Conservation (phyloP, 2,888 invertebrate genomes). For the Pandemis corylana region DNA sequence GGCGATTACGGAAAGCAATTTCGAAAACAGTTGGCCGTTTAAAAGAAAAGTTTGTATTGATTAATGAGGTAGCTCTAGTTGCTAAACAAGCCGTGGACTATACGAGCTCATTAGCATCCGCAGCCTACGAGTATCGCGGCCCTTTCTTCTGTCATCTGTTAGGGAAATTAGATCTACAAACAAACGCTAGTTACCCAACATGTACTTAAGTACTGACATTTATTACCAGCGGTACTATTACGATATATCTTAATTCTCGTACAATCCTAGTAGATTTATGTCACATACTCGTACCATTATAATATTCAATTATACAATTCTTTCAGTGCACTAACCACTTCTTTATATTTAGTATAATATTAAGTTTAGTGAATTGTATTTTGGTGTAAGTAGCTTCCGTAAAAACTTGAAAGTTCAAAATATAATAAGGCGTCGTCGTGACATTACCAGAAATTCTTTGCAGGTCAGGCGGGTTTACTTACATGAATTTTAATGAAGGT, state of each 20-base stretch:
- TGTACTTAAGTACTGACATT: not conserved
- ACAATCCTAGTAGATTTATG: not conserved
- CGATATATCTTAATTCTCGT: not conserved
- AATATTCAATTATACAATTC: not conserved
- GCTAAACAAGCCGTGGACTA: slow-evolving; percentile 71
- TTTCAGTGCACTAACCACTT: not conserved
- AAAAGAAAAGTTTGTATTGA: slow-evolving; percentile 62
- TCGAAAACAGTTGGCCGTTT: slow-evolving; percentile 37
- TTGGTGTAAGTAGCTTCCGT: not conserved
- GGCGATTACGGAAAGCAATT: slow-evolving; percentile 44
- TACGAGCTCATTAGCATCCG: slow-evolving; percentile 64
- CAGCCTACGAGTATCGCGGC: slow-evolving; percentile 48
- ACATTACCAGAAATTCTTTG: slow-evolving; percentile 30
- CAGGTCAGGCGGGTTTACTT: slow-evolving; percentile 19
- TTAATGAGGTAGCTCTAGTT: slow-evolving; percentile 69
- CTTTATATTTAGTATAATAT: not conserved
- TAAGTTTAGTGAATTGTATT: not conserved
- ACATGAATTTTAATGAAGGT: slow-evolving; percentile 34
- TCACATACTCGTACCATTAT: not conserved
- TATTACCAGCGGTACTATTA: not conserved
- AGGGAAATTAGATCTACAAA: slow-evolving; percentile 11
- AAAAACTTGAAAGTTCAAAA: not conserved
- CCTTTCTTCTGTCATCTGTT: slow-evolving; percentile 43
- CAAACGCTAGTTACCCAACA: not conserved
- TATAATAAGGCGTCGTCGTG: slow-evolving; percentile 1